Evolutionary conservation across 2,113 vertebrate species (phyloP).

Genomic region (Coryphaenoides rupestris): DNA sequence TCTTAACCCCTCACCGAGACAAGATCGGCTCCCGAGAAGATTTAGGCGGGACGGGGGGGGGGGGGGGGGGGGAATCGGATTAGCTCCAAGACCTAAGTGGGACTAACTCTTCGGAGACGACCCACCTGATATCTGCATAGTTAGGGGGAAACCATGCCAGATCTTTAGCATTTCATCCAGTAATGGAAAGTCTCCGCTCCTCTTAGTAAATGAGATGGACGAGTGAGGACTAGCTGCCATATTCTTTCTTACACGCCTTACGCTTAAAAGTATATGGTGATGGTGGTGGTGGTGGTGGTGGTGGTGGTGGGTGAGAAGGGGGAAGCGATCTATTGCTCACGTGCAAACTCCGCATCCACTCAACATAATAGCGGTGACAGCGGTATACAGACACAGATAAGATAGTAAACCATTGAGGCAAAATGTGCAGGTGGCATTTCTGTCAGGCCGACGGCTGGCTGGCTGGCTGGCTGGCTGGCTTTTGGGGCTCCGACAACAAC

Average conservation of each 20-base stretch:
- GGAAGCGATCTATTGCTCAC: constrained; percentile 38
- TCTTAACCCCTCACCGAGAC: constrained; percentile 30
- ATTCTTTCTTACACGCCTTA: too few species aligned
- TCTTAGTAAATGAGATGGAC: constrained; percentile 13
- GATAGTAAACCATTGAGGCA: constrained; percentile 61
- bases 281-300: too few species aligned
- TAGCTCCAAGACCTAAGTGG: neutral
- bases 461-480: too few species aligned
- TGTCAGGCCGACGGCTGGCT: constrained; percentile 59
- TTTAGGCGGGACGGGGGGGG: constrained; percentile 26
- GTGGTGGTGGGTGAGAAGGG: too few species aligned
- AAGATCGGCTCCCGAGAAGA: constrained; percentile 26
- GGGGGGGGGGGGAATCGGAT: constrained; percentile 2
- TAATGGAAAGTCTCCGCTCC: constrained; percentile 21
- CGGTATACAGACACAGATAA: neutral
- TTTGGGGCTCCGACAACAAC: constrained; percentile 64
- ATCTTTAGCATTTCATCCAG: constrained; percentile 51
- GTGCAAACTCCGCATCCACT: too few species aligned
- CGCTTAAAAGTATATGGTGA: too few species aligned
- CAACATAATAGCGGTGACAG: too few species aligned
- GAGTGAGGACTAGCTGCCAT: too few species aligned
- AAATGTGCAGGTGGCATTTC: constrained; percentile 68
- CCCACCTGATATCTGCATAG: neutral
- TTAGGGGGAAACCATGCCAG: constrained; percentile 7
- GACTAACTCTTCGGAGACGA: neutral